Percentiles rank a stretch among this genome's conserved stretches.
Conservation (phyloP, 2,888 invertebrate species). For the Suillia variegata region DNA sequence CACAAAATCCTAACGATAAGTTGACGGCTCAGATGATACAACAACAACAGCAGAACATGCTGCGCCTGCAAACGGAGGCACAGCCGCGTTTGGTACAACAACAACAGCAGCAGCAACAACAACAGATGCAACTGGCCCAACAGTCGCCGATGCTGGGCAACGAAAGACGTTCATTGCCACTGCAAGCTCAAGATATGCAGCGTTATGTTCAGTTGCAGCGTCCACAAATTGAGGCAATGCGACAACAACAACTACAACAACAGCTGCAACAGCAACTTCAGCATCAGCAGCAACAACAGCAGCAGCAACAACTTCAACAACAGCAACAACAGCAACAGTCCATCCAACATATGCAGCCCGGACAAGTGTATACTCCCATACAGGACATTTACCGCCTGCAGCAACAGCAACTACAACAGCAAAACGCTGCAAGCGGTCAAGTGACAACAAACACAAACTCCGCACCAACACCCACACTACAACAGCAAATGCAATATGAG, state of each 20-base stretch:
- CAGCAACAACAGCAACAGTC: constrained; percentile 51
- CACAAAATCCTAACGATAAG: constrained; percentile 68
- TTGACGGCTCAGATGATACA: constrained; percentile 66
- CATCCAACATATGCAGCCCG: constrained; percentile 38
- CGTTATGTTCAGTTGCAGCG: constrained; percentile 56
- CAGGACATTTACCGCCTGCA: constrained; percentile 54
- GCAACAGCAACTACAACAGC: constrained; percentile 46
- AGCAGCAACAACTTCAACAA: constrained; percentile 37
- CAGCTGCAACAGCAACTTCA: constrained; percentile 33
- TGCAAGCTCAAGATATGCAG: constrained; percentile 50
- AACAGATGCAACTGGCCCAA: constrained; percentile 32
- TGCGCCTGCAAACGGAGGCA: constrained; percentile 62
- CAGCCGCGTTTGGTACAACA: constrained; percentile 45
- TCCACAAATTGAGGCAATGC: constrained; percentile 45
- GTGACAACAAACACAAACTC: constrained; percentile 17
- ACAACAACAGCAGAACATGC: constrained; percentile 60
- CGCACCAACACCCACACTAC: constrained; percentile 18
- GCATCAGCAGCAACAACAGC: constrained; percentile 40
- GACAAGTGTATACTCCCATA: constrained; percentile 51
- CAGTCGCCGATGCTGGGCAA: constrained; percentile 49
- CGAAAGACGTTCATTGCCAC: constrained; percentile 34
- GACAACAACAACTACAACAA: constrained; percentile 36
- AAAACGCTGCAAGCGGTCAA: constrained; percentile 27
- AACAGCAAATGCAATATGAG: constrained; percentile 12
- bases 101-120: constrained; percentile 23